Base-by-base conservation (phyloP, 2,888 invertebrate genomes). In the Ochropleura plecta region DNA sequence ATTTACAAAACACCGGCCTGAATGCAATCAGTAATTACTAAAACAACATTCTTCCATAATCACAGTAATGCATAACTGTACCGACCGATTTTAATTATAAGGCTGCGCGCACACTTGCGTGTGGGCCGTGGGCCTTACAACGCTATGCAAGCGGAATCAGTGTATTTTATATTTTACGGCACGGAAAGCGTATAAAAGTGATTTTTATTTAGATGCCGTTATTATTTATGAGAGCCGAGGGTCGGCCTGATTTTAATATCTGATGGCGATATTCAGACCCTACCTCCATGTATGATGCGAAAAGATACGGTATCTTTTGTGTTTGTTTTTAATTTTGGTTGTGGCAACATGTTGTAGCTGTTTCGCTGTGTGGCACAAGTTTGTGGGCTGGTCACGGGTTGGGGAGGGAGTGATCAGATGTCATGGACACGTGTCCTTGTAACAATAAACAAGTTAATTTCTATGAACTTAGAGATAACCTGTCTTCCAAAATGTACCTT, bases 131-230 rank as follows among this genome's bases (percentile, higher is more conserved):
- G 40, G 66, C 44, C 49, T 49, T 2, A 57, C 67, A 53, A 71
- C 63, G 71, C 72, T 76, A 79, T 81, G 76, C 77, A 83, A 66
- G 70, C 76, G 68, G 66, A 76, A 85, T 87, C 79, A 80, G 75
- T 79, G 82, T 81, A 70, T 83, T 85, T 83, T 79, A 86, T 86
- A 85, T 86, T 85, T 85, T 86, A 88, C 85, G 88, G 78, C 82
- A 81, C 78, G 83, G 79, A 84, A 83, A 82, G 75, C 82, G 83
- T 86, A 88, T 88, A 86, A 90, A 86, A 86, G 86, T 86, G 86
- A 88, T 89, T 89, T 90, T 90, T 91, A 89, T 90, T 90, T 90
- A 91, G 87, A 88, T 84, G 83, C 86, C 84, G 82, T 87, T 89
- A 89, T 90, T 88, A 89, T 90, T 90, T 90, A 90, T 83, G 90